These are phyloP conservation scores for Dysmachus trigonus DNA, from an alignment of 2,888 invertebrate genomes.

Conservation along the genomic window DNA sequence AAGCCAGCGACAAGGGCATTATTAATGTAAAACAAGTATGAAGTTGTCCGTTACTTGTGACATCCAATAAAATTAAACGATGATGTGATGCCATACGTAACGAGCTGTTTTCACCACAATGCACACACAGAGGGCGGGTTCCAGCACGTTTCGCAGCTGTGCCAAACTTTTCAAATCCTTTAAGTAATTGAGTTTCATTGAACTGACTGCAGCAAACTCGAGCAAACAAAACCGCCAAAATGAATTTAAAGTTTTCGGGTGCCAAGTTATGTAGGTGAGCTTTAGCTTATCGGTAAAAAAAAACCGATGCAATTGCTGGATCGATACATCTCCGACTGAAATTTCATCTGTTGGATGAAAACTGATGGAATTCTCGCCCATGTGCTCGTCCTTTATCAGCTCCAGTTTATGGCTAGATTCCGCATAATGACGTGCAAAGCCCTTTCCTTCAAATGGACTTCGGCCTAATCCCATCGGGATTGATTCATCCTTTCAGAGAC, in stretches of 20 bases:
- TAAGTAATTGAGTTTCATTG: conserved; percentile 34
- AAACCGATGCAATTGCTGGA: conserved; percentile 30
- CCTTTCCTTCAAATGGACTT: conserved; percentile 32
- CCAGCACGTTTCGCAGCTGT: background rate
- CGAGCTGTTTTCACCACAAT: background rate
- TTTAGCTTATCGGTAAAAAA: background rate
- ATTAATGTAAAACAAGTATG: conserved; percentile 8
- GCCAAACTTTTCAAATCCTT: conserved; percentile 31
- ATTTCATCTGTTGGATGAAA: background rate
- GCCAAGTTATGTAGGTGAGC: conserved; percentile 10
- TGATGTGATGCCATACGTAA: background rate
- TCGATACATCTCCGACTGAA: background rate
- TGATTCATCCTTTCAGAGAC: background rate
- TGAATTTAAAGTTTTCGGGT: conserved; percentile 18
- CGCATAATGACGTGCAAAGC: conserved; percentile 33
- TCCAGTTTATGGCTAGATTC: conserved; percentile 26
- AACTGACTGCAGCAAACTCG: conserved; percentile 10
- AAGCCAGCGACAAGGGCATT: background rate
- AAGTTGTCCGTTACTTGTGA: background rate
- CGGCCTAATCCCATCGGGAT: background rate
- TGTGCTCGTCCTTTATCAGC: conserved; percentile 12
- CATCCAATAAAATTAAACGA: conserved; percentile 28
- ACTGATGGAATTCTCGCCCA: conserved; percentile 12
- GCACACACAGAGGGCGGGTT: background rate
- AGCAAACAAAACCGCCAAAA: conserved; percentile 5